phyloP scores from a whole-genome alignment of 2,888 invertebrate genomes.

The Zygothrica quintamaculata region DNA sequence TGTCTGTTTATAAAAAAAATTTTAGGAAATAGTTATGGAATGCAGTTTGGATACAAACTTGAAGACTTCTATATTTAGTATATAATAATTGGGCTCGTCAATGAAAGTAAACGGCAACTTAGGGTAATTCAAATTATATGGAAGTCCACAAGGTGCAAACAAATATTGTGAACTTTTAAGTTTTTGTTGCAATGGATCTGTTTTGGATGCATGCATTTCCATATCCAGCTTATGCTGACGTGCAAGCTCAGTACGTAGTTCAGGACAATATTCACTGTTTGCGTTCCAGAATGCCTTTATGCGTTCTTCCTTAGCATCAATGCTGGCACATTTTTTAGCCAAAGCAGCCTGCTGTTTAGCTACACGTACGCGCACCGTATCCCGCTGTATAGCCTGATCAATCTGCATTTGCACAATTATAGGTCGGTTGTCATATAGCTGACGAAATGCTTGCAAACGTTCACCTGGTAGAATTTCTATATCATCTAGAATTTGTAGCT shows the following conservation, averaged over 20 bases:
- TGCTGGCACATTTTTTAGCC: conserved; percentile 85
- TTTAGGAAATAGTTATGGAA: neutral
- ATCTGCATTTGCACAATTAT: conserved; percentile 85
- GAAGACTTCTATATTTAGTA: conserved; percentile 89
- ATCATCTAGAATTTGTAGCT: conserved; percentile 91
- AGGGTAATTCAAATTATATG: conserved; percentile 94
- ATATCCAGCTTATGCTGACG: conserved; percentile 85
- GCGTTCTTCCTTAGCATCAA: conserved; percentile 87
- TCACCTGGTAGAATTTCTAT: conserved; percentile 91
- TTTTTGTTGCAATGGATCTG: conserved; percentile 59
- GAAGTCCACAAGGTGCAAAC: conserved; percentile 91
- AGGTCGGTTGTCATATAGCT: conserved; percentile 85
- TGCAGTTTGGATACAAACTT: conserved; percentile 85
- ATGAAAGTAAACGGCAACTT: conserved; percentile 91
- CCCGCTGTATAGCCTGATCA: conserved; percentile 85
- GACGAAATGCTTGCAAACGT: conserved; percentile 89
- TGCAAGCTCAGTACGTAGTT: conserved; percentile 92
- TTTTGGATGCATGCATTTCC: conserved; percentile 75
- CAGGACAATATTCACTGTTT: conserved; percentile 93
- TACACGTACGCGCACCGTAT: conserved; percentile 86
- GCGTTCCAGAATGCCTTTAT: conserved; percentile 89
- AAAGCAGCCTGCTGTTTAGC: conserved; percentile 85
- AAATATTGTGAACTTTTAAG: conserved; percentile 85
- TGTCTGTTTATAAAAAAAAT: conserved; percentile 86
- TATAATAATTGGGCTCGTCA: conserved; percentile 87